Evolutionary conservation across 2,888 invertebrate species (phyloP).

Genomic region (Lochmaea crataegi): DNA sequence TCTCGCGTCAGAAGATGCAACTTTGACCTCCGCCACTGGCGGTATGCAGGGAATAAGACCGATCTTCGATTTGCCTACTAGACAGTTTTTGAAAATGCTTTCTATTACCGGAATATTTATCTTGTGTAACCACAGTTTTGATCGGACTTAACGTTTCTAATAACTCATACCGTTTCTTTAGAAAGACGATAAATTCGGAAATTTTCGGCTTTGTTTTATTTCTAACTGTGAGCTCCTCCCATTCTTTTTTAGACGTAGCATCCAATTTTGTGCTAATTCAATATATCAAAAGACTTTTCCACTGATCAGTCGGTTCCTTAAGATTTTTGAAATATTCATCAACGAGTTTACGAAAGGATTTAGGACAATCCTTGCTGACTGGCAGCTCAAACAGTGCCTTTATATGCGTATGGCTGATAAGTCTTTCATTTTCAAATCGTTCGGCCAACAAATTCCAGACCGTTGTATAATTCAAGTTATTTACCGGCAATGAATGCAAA

Average conservation of each 20-base stretch:
- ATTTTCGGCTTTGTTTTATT: neutral
- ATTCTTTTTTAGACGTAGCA: neutral
- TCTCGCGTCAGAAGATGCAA: neutral
- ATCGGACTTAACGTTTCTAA: neutral
- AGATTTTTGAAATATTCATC: neutral
- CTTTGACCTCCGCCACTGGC: slow-evolving; percentile 2
- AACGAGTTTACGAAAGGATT: too few relatives aligned
- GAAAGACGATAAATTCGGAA: neutral
- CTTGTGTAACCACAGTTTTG: neutral
- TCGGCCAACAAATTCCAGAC: slow-evolving; percentile 1
- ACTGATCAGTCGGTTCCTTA: neutral
- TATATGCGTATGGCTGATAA: too few relatives aligned
- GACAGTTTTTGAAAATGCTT: too few relatives aligned
- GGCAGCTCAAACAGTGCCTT: too few relatives aligned
- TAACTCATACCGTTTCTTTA: neutral
- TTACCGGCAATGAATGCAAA: neutral
- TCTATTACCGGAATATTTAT: neutral
- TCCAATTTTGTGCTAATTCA: neutral
- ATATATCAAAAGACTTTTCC: neutral
- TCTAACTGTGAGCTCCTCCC: neutral
- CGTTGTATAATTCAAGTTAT: neutral
- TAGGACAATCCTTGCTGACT: too few relatives aligned
- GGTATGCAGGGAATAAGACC: neutral
- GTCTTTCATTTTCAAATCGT: neutral
- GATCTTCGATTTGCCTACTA: too few relatives aligned